These are phyloP conservation scores for Dunckerocampus dactyliophorus DNA, from an alignment of 2,113 vertebrate species.

Conservation along the genomic window DNA sequence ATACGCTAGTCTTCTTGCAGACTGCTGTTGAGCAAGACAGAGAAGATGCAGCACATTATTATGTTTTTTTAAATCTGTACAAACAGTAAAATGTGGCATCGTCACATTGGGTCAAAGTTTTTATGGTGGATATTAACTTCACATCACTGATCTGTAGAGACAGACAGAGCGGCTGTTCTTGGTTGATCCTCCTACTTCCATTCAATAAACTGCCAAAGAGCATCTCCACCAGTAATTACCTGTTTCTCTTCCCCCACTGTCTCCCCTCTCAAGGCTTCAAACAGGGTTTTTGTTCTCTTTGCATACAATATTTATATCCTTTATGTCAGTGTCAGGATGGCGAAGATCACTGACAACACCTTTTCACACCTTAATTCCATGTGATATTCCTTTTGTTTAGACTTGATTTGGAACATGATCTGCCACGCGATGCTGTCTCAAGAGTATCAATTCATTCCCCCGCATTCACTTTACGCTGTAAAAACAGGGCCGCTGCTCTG, in stretches of 20 bases:
- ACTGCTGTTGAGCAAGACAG: too few relatives aligned
- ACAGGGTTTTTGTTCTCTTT: conserved; percentile 58
- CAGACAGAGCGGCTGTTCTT: conserved; percentile 68
- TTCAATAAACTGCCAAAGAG: conserved; percentile 70
- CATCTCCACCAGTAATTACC: conserved; percentile 70
- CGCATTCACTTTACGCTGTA: conserved; percentile 20
- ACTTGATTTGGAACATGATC: conserved; percentile 47
- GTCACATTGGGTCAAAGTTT: background rate
- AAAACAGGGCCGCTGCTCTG: conserved; percentile 21
- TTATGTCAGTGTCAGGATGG: conserved; percentile 65
- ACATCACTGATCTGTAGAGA: conserved; percentile 59
- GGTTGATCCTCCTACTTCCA: conserved; percentile 71
- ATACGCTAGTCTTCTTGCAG: too few relatives aligned
- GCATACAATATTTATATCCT: conserved; percentile 72
- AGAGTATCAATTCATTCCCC: conserved; percentile 46
- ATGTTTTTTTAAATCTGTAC: background rate
- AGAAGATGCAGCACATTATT: too few relatives aligned
- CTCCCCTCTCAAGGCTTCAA: conserved; percentile 69
- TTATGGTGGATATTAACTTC: conserved; percentile 51
- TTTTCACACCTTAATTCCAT: conserved; percentile 67
- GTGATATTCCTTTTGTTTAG: conserved; percentile 65
- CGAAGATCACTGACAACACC: conserved; percentile 63
- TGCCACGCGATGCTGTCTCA: conserved; percentile 37
- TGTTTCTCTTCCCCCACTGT: conserved; percentile 61
- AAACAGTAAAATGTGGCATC: background rate